Conservation (phyloP, 2,888 invertebrate species). For the Phlogophora meticulosa region DNA sequence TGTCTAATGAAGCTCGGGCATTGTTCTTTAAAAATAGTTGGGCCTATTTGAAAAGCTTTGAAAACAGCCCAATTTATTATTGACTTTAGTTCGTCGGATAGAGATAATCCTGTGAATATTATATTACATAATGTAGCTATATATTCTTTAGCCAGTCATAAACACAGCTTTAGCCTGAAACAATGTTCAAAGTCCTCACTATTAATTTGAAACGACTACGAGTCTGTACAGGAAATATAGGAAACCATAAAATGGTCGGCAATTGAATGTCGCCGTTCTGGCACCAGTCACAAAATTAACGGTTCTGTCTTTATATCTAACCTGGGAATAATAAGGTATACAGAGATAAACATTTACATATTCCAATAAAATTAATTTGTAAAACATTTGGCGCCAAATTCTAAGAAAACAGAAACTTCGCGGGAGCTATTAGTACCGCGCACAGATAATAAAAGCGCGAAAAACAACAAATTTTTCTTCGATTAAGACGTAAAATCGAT, state of each 20-base stretch:
- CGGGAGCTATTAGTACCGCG: conserved; percentile 34
- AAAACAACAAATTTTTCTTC: conserved; percentile 66
- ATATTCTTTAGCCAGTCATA: conserved; percentile 9
- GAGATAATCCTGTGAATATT: conserved; percentile 16
- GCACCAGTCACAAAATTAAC: conserved; percentile 39
- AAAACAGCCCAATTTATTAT: conserved; percentile 58
- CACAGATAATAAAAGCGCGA: conserved; percentile 60
- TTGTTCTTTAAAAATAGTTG: conserved; percentile 74
- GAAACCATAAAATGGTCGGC: conserved; percentile 41
- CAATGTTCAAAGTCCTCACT: conserved; percentile 34
- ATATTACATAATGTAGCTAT: too few relatives aligned
- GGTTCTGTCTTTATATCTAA: conserved; percentile 24
- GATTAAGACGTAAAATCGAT: conserved; percentile 80
- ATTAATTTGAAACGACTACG: conserved; percentile 43
- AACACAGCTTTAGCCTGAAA: conserved; percentile 36
- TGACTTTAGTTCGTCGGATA: conserved; percentile 22
- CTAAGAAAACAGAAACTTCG: neutral
- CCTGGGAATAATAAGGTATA: conserved; percentile 20
- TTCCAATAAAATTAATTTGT: conserved; percentile 17
- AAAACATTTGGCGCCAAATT: conserved; percentile 16
- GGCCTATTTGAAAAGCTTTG: conserved; percentile 58
- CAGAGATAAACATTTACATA: conserved; percentile 20
- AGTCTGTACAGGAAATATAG: conserved; percentile 34
- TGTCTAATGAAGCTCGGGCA: conserved; percentile 76
- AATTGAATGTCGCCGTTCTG: conserved; percentile 48